Conservation (phyloP, 2,888 invertebrate species). For the Scaptomyza polygonia region DNA sequence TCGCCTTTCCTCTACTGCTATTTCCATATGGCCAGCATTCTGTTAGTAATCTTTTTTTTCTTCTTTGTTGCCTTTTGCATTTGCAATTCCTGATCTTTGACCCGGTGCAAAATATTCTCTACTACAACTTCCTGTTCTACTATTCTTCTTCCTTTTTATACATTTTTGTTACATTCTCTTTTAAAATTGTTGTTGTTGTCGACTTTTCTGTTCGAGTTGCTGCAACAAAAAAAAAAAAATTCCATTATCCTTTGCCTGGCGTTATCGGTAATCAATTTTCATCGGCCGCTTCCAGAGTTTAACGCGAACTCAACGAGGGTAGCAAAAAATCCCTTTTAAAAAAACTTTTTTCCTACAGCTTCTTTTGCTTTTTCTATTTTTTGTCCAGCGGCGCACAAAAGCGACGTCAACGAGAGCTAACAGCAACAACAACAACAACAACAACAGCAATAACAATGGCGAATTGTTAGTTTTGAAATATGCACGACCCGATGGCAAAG, state of each 20-base stretch:
- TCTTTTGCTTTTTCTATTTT: slow-evolving; percentile 13
- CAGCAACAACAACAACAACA: slow-evolving; percentile 32
- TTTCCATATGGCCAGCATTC: slow-evolving; percentile 34
- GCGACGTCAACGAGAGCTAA: slow-evolving; percentile 45
- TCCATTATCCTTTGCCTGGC: slow-evolving; percentile 76
- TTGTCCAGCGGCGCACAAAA: slow-evolving; percentile 50
- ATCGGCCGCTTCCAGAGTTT: slow-evolving; percentile 47
- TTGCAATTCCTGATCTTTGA: slow-evolving; percentile 57
- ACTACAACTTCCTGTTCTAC: neutral
- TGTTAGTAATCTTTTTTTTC: slow-evolving; percentile 16
- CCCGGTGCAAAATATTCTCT: slow-evolving; percentile 41
- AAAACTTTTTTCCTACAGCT: slow-evolving; percentile 10
- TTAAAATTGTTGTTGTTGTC: no score
- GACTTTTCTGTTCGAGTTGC: slow-evolving; percentile 47
- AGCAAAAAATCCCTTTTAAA: slow-evolving; percentile 7
- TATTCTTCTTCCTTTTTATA: slow-evolving; percentile 3
- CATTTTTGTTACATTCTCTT: slow-evolving; percentile 12
- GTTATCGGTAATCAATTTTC: slow-evolving; percentile 78
- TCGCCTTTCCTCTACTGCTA: slow-evolving; percentile 42
- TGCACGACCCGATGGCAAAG: slow-evolving; percentile 52
- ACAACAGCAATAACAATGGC: slow-evolving; percentile 37
- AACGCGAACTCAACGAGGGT: slow-evolving; percentile 26
- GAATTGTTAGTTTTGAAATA: slow-evolving; percentile 76
- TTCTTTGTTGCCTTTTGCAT: slow-evolving; percentile 28
- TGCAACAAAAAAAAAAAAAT: slow-evolving; percentile 73